phyloP scores from a whole-genome alignment of 2,113 vertebrate species.

The Psittacus erithacus region DNA sequence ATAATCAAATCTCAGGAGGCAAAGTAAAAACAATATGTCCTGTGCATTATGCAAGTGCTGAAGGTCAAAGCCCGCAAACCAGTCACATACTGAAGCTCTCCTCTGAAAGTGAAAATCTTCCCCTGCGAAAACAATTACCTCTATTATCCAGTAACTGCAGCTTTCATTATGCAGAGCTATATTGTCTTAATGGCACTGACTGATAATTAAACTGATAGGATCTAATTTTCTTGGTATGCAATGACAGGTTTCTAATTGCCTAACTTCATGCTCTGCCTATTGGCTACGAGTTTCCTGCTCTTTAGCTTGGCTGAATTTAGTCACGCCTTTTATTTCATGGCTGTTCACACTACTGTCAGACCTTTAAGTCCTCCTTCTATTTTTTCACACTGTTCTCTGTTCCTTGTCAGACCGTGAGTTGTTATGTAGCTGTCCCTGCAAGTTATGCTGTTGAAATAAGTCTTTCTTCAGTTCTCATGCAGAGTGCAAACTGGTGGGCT shows the following conservation, averaged over 20 bases:
- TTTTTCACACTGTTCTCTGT: background rate
- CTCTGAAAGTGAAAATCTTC: conserved; percentile 31
- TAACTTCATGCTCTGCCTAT: conserved; percentile 9
- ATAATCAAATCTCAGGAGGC: background rate
- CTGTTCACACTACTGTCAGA: background rate
- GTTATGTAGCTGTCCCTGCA: background rate
- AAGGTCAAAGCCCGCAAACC: conserved; percentile 22
- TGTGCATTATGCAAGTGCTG: background rate
- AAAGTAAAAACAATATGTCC: background rate
- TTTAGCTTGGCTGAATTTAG: background rate
- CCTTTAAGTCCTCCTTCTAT: background rate
- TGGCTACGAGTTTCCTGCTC: conserved; percentile 16
- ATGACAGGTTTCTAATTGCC: conserved; percentile 56
- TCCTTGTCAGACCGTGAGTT: background rate
- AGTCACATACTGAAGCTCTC: background rate
- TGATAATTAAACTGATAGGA: conserved; percentile 56
- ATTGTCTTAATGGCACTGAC: conserved; percentile 48
- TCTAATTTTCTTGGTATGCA: conserved; percentile 57
- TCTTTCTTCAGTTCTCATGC: background rate
- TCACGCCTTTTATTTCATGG: background rate
- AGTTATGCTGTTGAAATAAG: background rate
- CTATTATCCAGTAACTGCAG: background rate
- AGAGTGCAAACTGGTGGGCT: background rate
- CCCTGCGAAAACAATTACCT: conserved; percentile 46
- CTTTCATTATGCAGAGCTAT: conserved; percentile 36